Conservation (phyloP, 2,888 invertebrate genomes). For the Sthenelais limicola region DNA sequence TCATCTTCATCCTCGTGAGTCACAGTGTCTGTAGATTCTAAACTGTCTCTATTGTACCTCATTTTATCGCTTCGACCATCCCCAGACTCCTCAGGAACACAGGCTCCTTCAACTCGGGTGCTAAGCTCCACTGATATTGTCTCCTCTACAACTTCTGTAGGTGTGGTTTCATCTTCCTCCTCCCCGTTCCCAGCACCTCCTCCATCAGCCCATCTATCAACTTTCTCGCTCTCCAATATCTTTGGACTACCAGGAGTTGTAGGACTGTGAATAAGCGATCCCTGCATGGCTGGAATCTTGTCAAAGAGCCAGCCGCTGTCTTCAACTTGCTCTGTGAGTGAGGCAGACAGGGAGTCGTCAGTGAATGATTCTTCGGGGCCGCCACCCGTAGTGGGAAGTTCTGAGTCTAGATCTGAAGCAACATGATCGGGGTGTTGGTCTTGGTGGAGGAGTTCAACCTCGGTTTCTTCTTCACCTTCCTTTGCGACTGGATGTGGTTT, state of each 20-base stretch:
- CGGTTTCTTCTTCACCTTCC: no score
- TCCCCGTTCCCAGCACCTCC: neutral
- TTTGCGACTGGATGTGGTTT: no score
- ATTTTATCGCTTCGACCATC: no score
- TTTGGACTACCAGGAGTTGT: slow-evolving; percentile 18
- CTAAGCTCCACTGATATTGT: neutral
- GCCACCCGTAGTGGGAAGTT: slow-evolving; percentile 4
- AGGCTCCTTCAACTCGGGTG: neutral
- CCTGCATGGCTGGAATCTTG: slow-evolving; percentile 30
- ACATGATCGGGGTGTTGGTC: no score
- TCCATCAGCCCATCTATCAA: neutral
- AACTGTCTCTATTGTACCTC: slow-evolving; percentile 15
- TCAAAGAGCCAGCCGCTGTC: slow-evolving; percentile 33
- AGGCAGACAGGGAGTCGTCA: neutral
- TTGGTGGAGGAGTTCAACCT: no score
- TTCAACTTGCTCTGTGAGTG: neutral
- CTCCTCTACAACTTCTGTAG: neutral
- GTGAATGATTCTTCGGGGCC: neutral
- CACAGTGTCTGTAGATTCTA: slow-evolving; percentile 20
- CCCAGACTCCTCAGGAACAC: neutral
- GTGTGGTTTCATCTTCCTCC: slow-evolving; percentile 13
- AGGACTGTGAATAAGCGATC: slow-evolving; percentile 25
- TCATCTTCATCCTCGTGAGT: slow-evolving; percentile 9
- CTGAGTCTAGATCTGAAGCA: slow-evolving; percentile 4
- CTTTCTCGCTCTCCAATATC: neutral